Evolutionary conservation across 92 coral and sea anemone species (phyloP).

Genomic region (Nematostella vectensis): DNA sequence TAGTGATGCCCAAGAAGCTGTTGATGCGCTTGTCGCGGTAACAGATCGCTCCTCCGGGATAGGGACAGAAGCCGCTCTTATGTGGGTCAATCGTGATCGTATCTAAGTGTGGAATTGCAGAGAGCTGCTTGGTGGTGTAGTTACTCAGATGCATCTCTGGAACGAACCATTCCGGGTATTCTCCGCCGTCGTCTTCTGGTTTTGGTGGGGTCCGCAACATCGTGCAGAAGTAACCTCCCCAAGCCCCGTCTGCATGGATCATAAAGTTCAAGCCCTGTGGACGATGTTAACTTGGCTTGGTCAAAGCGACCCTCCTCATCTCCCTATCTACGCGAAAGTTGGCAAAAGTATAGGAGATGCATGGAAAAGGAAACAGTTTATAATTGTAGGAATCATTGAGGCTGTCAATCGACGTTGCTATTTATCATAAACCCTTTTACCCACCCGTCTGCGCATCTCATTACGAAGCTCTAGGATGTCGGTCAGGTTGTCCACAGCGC

Average conservation of each 20-base stretch:
- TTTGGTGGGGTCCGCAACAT: slow-evolving; percentile 48
- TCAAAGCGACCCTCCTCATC: too few relatives aligned
- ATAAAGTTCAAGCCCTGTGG: slow-evolving; percentile 72
- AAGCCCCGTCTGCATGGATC: slow-evolving; percentile 79
- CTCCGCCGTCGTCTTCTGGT: background rate
- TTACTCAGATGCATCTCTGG: slow-evolving; percentile 52
- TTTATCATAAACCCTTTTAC: too few relatives aligned
- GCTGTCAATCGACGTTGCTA: too few relatives aligned
- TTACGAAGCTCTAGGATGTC: too few relatives aligned
- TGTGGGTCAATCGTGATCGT: slow-evolving; percentile 82
- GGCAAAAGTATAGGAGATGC: too few relatives aligned
- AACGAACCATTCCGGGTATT: slow-evolving; percentile 28
- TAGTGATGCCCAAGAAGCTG: slow-evolving; percentile 43
- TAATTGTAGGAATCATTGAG: too few relatives aligned
- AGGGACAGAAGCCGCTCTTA: slow-evolving; percentile 80
- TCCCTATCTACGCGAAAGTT: too few relatives aligned
- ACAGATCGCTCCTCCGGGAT: slow-evolving; percentile 78
- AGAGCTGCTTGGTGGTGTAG: slow-evolving; percentile 37
- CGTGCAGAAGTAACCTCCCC: slow-evolving; percentile 88
- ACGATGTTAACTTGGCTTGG: too few relatives aligned
- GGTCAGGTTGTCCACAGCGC: too few relatives aligned
- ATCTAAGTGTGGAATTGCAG: slow-evolving; percentile 46
- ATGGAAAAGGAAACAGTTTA: too few relatives aligned
- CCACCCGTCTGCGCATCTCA: too few relatives aligned
- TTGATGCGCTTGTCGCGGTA: slow-evolving; percentile 69